Base-by-base conservation (phyloP, 2,797 vertebrate species). In the Anisognathus igniventris region DNA sequence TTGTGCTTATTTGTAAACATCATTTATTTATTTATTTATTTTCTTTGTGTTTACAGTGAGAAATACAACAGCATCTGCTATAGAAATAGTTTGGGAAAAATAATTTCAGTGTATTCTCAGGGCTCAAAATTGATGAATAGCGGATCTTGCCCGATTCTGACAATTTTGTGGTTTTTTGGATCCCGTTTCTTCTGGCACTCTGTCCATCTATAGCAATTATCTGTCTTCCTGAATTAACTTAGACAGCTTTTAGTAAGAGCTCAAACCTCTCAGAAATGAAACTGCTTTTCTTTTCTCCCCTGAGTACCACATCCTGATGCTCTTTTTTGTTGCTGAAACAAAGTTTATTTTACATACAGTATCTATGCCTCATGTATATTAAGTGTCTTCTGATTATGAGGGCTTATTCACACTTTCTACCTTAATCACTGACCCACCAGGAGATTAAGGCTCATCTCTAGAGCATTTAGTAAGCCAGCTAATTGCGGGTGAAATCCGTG, bases 401-500 rank as follows among this genome's bases (percentile, higher is more conserved):
- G 64, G 42, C 48, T 94, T 79, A 92, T 53, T 53, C 60, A 25
- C 56, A 31, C 27, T 91, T 89, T 56, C 61, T 47, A 27, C 73
- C n/a, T 53, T 70, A 91, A 87, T 89, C 74, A 82, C 53, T 53
- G 67, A 64, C 48, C 64, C 79, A 37, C 66, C 39, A 53, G 40
- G 71, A 94, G 96, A 85, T 84, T 89, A 91, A 79, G 62, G 78
- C 56, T 85, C 60, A 51, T 92, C 93, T 93, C 87, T 14, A 15
- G 92, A 70, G 81, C 12, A 40, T 82, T 87, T 40, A 47, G 74
- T 82, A 92, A 92, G 12, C 51, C 78, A 66, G 67, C 78, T 93
- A 91, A 91, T 89, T 92, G 81, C 0, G 4, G 30, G 50, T 53
- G 66, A 88, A 92, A 72, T 54, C 90, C 62, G 64, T 13, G 47